These are phyloP conservation scores for Epinotia bilunana DNA, from an alignment of 2,888 invertebrate genomes.

Conservation along the genomic window DNA sequence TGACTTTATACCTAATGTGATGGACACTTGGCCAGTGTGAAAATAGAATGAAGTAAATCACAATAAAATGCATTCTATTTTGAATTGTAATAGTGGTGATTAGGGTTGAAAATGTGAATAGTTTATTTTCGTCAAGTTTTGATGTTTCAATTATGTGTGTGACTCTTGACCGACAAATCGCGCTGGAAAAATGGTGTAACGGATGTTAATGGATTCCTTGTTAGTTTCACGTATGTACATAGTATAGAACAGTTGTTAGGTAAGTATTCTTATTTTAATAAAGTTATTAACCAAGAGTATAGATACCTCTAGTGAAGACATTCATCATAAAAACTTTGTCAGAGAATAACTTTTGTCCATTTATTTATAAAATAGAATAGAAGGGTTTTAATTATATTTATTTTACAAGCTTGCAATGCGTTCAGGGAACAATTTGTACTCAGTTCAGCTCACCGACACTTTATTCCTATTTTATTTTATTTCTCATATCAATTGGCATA, in stretches of 20 bases:
- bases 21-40: constrained; percentile 51
- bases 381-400: no score
- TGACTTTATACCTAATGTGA: constrained; percentile 68
- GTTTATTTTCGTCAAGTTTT: constrained; percentile 24
- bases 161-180: constrained; percentile 60
- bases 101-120: background rate
- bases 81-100: background rate
- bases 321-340: no score
- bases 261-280: background rate
- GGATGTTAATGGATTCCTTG: constrained; percentile 28
- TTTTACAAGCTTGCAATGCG: no score
- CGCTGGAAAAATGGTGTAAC: constrained; percentile 23
- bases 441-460: no score
- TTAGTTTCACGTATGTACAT: constrained; percentile 24
- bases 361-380: no score
- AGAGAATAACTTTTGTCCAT: no score
- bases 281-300: background rate
- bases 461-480: no score
- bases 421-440: no score
- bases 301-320: no score
- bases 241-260: background rate
- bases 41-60: background rate
- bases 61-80: background rate
- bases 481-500: no score
- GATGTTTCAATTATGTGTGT: constrained; percentile 56